Conservation (phyloP, 2,888 invertebrate genomes). For the Dendrolimus pini region DNA sequence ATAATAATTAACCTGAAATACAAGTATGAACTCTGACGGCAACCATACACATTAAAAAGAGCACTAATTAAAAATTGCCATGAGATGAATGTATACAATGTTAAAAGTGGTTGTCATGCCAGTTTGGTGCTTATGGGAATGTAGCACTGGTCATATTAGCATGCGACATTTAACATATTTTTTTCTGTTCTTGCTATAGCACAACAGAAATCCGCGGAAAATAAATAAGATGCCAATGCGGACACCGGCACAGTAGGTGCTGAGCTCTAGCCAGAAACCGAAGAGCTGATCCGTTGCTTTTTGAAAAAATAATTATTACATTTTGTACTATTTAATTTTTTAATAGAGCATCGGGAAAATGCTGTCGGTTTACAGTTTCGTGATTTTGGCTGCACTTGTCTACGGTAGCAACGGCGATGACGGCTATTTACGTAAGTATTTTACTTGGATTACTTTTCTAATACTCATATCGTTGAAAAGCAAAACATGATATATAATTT, state of each 20-base stretch:
- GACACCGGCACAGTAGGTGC: constrained; percentile 39
- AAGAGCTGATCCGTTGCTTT: constrained; percentile 10
- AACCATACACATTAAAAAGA: not conserved
- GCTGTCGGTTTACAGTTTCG: constrained; percentile 32
- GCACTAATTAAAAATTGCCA: not conserved
- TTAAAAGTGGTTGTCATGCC: not conserved
- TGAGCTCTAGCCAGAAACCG: constrained; percentile 34
- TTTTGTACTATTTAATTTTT: constrained; percentile 1
- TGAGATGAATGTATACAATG: not conserved
- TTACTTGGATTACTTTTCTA: not conserved
- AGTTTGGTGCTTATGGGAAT: not conserved
- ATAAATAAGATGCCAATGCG: constrained; percentile 43
- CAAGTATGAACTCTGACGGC: not conserved
- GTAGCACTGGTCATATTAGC: not conserved
- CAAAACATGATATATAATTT: too few relatives aligned
- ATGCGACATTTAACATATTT: not conserved
- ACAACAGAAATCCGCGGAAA: constrained; percentile 23
- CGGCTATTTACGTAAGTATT: constrained; percentile 46
- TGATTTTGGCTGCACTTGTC: constrained; percentile 30
- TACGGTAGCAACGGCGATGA: constrained; percentile 31
- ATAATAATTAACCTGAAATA: not conserved
- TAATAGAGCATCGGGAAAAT: constrained; percentile 28
- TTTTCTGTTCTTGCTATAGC: constrained; percentile 1
- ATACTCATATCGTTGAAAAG: too few relatives aligned
- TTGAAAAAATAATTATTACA: constrained; percentile 6